Base-by-base conservation (phyloP, 2,797 vertebrate species). In the Pseudotriccus pelzelni region DNA sequence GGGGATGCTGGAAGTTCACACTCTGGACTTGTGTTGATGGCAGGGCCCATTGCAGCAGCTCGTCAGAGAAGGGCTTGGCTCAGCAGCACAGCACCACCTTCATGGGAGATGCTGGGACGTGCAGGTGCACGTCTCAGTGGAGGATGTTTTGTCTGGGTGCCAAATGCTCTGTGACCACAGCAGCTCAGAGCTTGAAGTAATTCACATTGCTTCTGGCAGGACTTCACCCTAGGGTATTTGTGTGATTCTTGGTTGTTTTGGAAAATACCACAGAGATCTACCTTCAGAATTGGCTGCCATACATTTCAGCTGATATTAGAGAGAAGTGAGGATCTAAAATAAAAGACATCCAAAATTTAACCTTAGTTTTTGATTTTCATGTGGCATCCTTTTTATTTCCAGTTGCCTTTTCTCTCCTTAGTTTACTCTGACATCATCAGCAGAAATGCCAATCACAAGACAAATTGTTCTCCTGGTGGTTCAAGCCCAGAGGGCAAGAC, bases 381-480 rank as follows among this genome's bases (percentile, higher is more conserved):
- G 3, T 32, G 36, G 16, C 32, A 49, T 9, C 4, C 34, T 94
- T 87, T 58, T 47, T 39, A 84, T 83, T 90, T 83, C 44, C 41
- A 19, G 30, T 85, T 67, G 56, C 19, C 15, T 93, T 81, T 93
- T 88, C 39, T 73, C 23, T 77, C 41, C 56, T 68, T 43, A 32
- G 78, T 85, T 95, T 85, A 46, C 64, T 68, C 81, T 80, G 90
- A 76, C 75, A 49, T 68, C 34, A 72, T 43, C 53, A 75, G 20
- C 64, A 83, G 56, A 68, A 92, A 77, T 55, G 34, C 72, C 81
- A 93, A 72, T 37, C 64, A 89, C 53, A 89, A 91, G 92, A 95
- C 94, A 89, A 87, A 94, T 93, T 80, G 34, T 83, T 91, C 81
- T 94, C 44, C 60, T 49, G n/a, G 13, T 64, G 87, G 46, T 58